A percentile compares a stretch with the other conserved stretches of the same genome.
Evolutionary conservation across 2,113 vertebrate species (phyloP).

Genomic region (Tachysurus vachellii): DNA sequence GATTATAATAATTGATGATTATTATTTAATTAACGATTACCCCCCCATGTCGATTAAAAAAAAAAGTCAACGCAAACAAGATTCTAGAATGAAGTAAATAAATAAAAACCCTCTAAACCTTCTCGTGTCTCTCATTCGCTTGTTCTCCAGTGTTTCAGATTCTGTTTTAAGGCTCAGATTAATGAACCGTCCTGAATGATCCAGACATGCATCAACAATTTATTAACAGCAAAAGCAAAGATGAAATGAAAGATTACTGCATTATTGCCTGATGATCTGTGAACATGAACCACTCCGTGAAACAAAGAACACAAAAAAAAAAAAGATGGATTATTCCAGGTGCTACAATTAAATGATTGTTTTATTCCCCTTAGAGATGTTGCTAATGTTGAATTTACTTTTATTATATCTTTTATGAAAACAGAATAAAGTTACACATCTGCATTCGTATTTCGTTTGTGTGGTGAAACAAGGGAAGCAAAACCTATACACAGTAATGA

Average conservation of each 20-base stretch:
- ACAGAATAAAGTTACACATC: not conserved
- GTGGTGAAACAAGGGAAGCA: no score
- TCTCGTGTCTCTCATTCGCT: not conserved
- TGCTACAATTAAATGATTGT: not conserved
- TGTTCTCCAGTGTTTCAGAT: not conserved
- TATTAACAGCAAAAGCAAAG: not conserved
- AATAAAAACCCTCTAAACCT: not conserved
- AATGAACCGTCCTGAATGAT: not conserved
- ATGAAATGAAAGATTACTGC: not conserved
- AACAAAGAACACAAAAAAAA: no score
- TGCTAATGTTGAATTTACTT: not conserved
- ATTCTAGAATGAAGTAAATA: not conserved
- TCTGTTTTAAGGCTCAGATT: not conserved
- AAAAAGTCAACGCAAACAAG: not conserved
- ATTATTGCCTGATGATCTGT: not conserved
- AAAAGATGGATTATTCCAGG: not conserved
- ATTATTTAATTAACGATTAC: no score
- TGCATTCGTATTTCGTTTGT: no score
- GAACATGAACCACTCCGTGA: not conserved
- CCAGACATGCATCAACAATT: not conserved
- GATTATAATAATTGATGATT: no score
- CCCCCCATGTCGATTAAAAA: no score
- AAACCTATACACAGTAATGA: no score
- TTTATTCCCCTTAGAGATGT: not conserved
- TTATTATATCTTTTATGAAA: not conserved